Evolutionary conservation across 1,140 invertebrate genomes (phyloP), one percentile per base, ranked within the genome.

Genomic region (Drosophila sechellia): DNA sequence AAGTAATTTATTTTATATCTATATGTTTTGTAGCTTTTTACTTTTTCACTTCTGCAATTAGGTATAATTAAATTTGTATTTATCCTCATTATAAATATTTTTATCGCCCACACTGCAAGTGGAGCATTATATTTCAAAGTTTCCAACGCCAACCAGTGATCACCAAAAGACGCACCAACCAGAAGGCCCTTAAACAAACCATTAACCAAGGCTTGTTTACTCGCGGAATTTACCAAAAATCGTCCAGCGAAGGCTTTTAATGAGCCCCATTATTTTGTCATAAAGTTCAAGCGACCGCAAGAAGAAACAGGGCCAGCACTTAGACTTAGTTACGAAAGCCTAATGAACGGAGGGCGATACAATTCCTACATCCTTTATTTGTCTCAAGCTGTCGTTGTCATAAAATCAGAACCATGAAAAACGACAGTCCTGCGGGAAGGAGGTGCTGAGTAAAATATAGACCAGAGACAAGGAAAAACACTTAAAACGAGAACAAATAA

Each of bases 371-470:
- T 85, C 64, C 73, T 59, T 81, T 81, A 78, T 86, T 74, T 86
- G 77, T 60, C 55, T 65, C 53, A 77, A 86, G 81, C 83, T 87
- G 83, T 78, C 74, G 74, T 70, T 86, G 83, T 86, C 81, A 81
- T 87, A 87, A 86, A 87, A 75, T 81, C 79, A 79, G 58, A 87
- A 71, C 74, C 77, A 84, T 85, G 81, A 86, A 83, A 79, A 63
- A 79, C 65, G 77, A 68, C 52, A 20, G 31, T 40, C 20, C 37
- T 20, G 20, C 17, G 5, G 25, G 20, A 0, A 25, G 57, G 11
- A 25, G n/a, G 13, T 17, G 10, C 10, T 1, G 37, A 35, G 65
- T 37, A 61, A 61, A 55, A 58, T 43, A 73, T 39, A 52, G 45
- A 57, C 34, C 45, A 45, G n/a, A 25, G 53, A 52, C 48, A 64